phyloP scores from a whole-genome alignment of 2,113 vertebrate genomes.

The Psittacus erithacus region DNA sequence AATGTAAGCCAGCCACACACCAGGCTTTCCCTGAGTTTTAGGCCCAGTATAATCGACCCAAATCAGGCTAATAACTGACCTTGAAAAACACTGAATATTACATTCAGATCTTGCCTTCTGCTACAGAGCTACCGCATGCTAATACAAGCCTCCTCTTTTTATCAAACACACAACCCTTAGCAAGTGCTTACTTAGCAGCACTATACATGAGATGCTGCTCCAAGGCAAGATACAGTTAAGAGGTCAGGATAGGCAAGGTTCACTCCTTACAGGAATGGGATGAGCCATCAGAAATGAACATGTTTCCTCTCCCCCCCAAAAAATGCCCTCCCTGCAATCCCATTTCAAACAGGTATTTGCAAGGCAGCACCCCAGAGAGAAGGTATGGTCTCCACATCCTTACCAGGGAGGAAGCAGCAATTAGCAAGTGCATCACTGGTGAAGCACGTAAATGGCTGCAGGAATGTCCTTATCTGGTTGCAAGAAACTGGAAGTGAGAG shows the following conservation, averaged over 20 bases:
- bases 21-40: background rate
- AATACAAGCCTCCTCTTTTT: background rate
- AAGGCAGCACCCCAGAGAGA: background rate
- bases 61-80: background rate
- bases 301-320: background rate
- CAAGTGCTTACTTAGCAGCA: background rate
- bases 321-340: background rate
- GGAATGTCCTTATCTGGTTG: background rate
- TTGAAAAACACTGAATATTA: accelerated
- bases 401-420: background rate
- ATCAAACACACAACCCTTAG: background rate
- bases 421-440: background rate
- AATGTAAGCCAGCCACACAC: accelerated
- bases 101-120: background rate
- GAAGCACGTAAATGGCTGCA: accelerated
- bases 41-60: background rate
- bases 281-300: background rate
- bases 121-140: background rate
- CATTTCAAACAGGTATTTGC: background rate
- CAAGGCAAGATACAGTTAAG: background rate
- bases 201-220: background rate
- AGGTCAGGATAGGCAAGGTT: background rate
- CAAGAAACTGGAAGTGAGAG: background rate
- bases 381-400: background rate
- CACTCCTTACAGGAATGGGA: accelerated